These are phyloP conservation scores for Poeciliopsis turrubarensis DNA, from an alignment of 2,113 vertebrate species.

Conservation along the genomic window DNA sequence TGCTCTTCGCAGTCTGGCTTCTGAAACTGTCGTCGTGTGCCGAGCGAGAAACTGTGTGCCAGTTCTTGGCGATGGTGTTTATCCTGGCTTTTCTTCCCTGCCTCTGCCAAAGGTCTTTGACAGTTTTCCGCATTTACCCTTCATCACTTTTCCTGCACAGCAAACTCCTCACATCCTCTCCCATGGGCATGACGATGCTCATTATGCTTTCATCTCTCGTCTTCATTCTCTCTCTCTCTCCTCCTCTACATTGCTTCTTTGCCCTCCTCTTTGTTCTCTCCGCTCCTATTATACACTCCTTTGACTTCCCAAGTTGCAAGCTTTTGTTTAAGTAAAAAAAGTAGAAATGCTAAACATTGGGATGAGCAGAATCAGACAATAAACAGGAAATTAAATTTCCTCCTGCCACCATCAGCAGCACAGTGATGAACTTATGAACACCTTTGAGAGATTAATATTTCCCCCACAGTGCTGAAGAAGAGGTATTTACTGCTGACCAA, in stretches of 20 bases:
- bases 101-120: constrained; percentile 7
- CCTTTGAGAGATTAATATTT: constrained; percentile 39
- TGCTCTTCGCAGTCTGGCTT: constrained; percentile 23
- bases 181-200: constrained; percentile 60
- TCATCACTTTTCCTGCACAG: constrained; percentile 36
- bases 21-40: constrained; percentile 18
- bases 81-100: neutral
- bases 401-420: constrained; percentile 4
- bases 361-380: neutral
- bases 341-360: neutral
- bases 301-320: constrained; percentile 17
- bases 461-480: constrained; percentile 50
- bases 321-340: neutral
- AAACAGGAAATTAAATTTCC: constrained; percentile 16
- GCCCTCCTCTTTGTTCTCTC: constrained; percentile 49
- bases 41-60: constrained; percentile 52
- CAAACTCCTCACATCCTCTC: constrained; percentile 55
- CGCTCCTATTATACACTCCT: constrained; percentile 27
- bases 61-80: constrained; percentile 43
- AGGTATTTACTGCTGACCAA: constrained; percentile 68
- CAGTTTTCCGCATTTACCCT: constrained; percentile 40
- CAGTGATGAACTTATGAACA: constrained; percentile 27
- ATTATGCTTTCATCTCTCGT: constrained; percentile 70
- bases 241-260: constrained; percentile 19
- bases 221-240: constrained; percentile 13